These are phyloP conservation scores for Micronycteris hirsuta DNA, from an alignment of 2,113 vertebrate species.

Conservation along the genomic window DNA sequence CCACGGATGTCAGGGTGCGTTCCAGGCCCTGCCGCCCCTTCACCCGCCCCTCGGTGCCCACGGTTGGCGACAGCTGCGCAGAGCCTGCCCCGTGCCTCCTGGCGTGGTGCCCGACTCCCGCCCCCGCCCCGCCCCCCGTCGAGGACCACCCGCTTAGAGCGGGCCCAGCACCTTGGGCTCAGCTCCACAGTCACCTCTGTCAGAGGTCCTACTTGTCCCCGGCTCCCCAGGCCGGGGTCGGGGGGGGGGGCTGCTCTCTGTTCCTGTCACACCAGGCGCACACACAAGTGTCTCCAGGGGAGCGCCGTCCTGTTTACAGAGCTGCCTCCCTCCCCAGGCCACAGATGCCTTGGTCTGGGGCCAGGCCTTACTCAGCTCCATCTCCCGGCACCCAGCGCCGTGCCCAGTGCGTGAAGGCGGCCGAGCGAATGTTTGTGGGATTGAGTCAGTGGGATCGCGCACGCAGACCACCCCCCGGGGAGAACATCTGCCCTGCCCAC, in stretches of 20 bases:
- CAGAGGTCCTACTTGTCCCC: background rate
- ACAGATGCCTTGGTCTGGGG: background rate
- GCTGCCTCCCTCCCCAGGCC: background rate
- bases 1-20: too few species aligned
- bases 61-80: too few species aligned
- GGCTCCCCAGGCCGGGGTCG: background rate
- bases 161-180: too few species aligned
- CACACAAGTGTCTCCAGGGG: background rate
- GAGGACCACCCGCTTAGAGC: too few species aligned
- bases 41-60: too few species aligned
- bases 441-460: conserved; percentile 44
- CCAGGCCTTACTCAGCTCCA: conserved; percentile 49
- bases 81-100: too few species aligned
- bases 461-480: background rate
- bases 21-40: too few species aligned
- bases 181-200: background rate
- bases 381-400: background rate
- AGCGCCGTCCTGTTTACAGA: background rate
- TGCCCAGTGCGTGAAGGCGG: conserved; percentile 24
- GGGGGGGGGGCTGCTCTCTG: background rate
- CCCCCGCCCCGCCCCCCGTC: too few species aligned
- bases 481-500: conserved; percentile 15
- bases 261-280: background rate
- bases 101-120: too few species aligned
- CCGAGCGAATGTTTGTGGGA: conserved; percentile 43